A percentile compares a stretch with the other conserved stretches of the same genome.
phyloP scores from a whole-genome alignment of 2,888 invertebrate genomes.

The Pterobdella sp. region DNA sequence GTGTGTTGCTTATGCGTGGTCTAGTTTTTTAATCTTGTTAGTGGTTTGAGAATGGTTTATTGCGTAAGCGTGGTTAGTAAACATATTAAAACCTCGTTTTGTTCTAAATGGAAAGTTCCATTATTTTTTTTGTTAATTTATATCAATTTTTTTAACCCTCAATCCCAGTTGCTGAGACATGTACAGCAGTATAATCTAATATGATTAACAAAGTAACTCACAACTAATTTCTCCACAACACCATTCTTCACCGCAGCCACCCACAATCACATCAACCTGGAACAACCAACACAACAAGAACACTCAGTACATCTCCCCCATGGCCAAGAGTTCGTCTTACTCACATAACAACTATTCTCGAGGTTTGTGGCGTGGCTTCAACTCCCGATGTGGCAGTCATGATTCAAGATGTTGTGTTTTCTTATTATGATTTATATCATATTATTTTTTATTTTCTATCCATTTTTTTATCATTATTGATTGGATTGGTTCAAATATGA shows the following conservation, averaged over 20 bases:
- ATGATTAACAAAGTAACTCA: too few relatives aligned
- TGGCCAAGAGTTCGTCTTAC: neutral
- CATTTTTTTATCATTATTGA: neutral
- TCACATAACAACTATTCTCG: neutral
- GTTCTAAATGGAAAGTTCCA: neutral
- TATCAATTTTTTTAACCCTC: too few relatives aligned
- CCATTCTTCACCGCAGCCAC: neutral
- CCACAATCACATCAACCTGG: neutral
- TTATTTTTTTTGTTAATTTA: too few relatives aligned
- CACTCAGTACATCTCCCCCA: neutral
- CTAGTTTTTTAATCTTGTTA: too few relatives aligned
- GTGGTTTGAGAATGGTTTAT: too few relatives aligned
- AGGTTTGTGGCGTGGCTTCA: neutral
- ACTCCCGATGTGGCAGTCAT: neutral
- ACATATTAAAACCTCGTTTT: neutral
- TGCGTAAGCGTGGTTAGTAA: neutral
- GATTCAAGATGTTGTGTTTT: too few relatives aligned
- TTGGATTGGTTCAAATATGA: too few relatives aligned
- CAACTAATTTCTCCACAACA: neutral
- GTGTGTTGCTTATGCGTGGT: neutral
- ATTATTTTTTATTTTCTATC: neutral
- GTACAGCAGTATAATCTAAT: too few relatives aligned
- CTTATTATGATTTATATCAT: neutral
- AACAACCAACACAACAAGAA: constrained; percentile 13
- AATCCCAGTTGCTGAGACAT: too few relatives aligned